Base-by-base conservation (phyloP, 1,140 invertebrate species). In the Chironomus striatipennis region DNA sequence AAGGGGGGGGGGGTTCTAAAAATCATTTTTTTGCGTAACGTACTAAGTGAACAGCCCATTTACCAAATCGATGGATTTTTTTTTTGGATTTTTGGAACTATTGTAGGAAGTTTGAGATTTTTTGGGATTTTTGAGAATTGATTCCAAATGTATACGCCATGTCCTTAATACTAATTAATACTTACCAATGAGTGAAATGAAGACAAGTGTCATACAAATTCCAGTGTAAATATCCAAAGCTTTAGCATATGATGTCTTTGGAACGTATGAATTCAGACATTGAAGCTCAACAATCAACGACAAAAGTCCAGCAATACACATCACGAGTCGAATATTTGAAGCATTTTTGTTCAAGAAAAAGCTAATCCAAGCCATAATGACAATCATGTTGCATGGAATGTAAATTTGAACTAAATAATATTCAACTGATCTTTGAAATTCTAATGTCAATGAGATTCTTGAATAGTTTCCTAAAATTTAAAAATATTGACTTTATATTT, bases 361-460 rank as follows among this genome's bases (percentile, higher is more conserved):
- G 7, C 17, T 70, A 1, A 70, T 70, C 17, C 18, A 70, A 18
- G 65, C 17, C 6, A 70, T 18, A 20, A 70, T 70, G 5, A 70
- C 17, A 20, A 70, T 18, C 65, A 70, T 70, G n/a, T 9, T 20
- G 10, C 65, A 70, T 20, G 65, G 65, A 70, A 70, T 20, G 10
- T 70, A 70, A 7, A 70, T 70, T 70, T 70, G 65, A 18, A 70
- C 18, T 3, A 70, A 10, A 20, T 70, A 70, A 70, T 70, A 70
- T 18, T 17, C 65, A 18, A 70, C 10, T 70, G 0, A 0, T 3
- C 65, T 17, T 70, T 70, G 17, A 20, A 70, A 21, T 20, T 7
- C 18, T 1, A 70, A 2, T 18, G 17, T 2, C 65, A 70, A 70
- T 20, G n/a, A 9, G 15, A 70, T 20, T 20, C 65, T 18, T 70